These are phyloP conservation scores for Notarius lentiginosus DNA, from an alignment of 2,113 vertebrate genomes.

Conservation along the genomic window DNA sequence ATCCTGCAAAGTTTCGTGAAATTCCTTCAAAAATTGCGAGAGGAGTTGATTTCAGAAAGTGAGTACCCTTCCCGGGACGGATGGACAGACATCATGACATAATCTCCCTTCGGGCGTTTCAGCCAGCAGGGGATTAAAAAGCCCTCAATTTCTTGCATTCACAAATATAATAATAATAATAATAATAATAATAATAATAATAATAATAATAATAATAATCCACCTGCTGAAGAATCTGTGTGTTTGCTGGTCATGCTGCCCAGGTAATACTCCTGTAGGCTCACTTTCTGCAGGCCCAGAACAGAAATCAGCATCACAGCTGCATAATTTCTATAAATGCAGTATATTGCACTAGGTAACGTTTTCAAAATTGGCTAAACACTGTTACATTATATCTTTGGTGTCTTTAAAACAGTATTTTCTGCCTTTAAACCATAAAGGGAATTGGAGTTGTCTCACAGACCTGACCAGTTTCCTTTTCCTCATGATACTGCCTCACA, in stretches of 20 bases:
- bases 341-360: neutral
- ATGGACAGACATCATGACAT: too few species aligned
- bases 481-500: constrained; percentile 95
- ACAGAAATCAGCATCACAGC: constrained; percentile 21
- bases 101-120: too few species aligned
- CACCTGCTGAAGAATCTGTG: constrained; percentile 76
- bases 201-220: neutral
- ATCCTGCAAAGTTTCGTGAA: too few species aligned
- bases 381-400: neutral
- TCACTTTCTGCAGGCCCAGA: constrained; percentile 81
- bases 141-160: too few species aligned
- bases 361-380: neutral
- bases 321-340: neutral
- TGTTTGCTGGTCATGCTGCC: constrained; percentile 81
- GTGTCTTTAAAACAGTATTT: neutral
- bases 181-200: neutral
- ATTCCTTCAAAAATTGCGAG: too few species aligned
- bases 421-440: neutral
- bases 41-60: too few species aligned
- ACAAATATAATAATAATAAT: too few species aligned
- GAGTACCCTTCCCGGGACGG: too few species aligned
- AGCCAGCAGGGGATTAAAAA: too few species aligned
- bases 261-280: constrained; percentile 94
- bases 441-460: neutral
- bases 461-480: constrained; percentile 96